Percentiles rank a stretch among this genome's conserved stretches.
Evolutionary conservation across 2,113 vertebrate genomes (phyloP).

Genomic region (Elgaria multicarinata): DNA sequence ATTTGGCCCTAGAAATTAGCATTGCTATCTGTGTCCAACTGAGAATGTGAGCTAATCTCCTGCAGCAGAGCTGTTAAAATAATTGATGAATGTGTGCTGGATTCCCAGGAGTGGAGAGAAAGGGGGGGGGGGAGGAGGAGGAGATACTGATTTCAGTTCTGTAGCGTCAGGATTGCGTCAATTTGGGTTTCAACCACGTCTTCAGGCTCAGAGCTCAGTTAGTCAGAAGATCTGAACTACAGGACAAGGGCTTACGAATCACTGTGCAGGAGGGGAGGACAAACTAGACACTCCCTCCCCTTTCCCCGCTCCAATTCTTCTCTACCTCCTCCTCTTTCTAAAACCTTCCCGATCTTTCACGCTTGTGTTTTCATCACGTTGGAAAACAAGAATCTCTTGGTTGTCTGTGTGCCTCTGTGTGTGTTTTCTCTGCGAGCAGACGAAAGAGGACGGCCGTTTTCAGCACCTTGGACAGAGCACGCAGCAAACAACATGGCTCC

Average conservation of each 20-base stretch:
- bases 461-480: slow-evolving; percentile 84
- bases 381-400: slow-evolving; percentile 20
- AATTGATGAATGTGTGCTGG: slow-evolving; percentile 77
- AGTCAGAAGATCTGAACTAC: slow-evolving; percentile 75
- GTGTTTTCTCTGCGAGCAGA: background rate
- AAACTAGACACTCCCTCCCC: slow-evolving; percentile 53
- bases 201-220: slow-evolving; percentile 72
- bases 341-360: slow-evolving; percentile 42
- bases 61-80: slow-evolving; percentile 76
- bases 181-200: slow-evolving; percentile 82
- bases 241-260: slow-evolving; percentile 73
- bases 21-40: slow-evolving; percentile 25
- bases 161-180: slow-evolving; percentile 96
- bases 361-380: slow-evolving; percentile 47
- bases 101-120: slow-evolving; percentile 50
- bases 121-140: slow-evolving; percentile 30
- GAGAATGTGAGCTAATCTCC: slow-evolving; percentile 63
- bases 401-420: background rate
- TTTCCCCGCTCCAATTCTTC: background rate
- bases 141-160: slow-evolving; percentile 83
- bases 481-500: slow-evolving; percentile 87
- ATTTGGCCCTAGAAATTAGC: slow-evolving; percentile 41
- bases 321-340: slow-evolving; percentile 27
- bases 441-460: slow-evolving; percentile 39
- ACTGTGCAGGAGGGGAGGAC: slow-evolving; percentile 63